Base-by-base conservation (phyloP, 2,113 vertebrate species). In the Ptychochromis oligacanthus region DNA sequence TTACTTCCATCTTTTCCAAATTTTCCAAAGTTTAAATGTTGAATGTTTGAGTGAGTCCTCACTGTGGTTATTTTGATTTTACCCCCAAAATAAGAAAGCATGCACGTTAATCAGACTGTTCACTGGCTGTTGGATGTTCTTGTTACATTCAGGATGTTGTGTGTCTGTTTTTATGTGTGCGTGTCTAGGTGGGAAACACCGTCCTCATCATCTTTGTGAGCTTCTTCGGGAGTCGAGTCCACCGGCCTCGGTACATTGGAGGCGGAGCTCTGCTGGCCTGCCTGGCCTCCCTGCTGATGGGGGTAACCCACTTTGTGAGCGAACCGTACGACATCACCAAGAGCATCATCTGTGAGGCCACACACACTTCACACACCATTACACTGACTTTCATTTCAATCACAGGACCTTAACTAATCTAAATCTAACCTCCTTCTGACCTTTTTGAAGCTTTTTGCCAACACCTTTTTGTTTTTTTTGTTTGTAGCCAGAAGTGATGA, bases 161-260 rank as follows among this genome's bases (percentile, higher is more conserved):
- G 40, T 13, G 31, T 40, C 3, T 31, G 46, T 43, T 13, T 17
- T n/a, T 38, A 11, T 54, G 46, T 55, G 14, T 77, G 14, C 59
- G 20, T 7, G 13, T 79, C 0, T 94, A 99, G 98, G 97, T 99
- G 15, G 98, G 98, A 7, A 99, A 98, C 93, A 97, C 97, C 0
- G 2, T 97, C 80, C 96, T 99, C 38, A 98, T 99, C 0, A 93
- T 99, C 79, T 97, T 99, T 5, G 93, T 99, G 58, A 99, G 98
- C 80, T 99, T 97, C 90, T 95, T 99, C 0, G 98, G 98, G 36
- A 97, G 97, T 88, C 92, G 97, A 0, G 96, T 99, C 2, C 98
- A 99, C 91, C 89, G 98, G 5, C 98, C 98, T 0, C 96, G 96
- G 2, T 93, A 96, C 86, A 99, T 99, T 0, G 98, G 97, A 8